Conservation (phyloP, 1,140 invertebrate genomes). For the Apis florea region DNA sequence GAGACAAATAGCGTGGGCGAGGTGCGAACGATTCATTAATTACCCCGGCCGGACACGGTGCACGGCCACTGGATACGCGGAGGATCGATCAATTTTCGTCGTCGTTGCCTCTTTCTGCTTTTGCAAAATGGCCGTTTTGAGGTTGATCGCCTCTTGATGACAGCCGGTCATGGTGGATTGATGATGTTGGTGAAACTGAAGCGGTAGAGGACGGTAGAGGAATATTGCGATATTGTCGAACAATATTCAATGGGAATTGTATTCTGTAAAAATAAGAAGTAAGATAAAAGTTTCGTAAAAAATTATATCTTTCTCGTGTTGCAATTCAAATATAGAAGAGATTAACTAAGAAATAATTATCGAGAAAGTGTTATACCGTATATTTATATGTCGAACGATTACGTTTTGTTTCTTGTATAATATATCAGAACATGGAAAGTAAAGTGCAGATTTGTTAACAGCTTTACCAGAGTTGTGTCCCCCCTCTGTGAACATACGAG, state of each 20-base stretch:
- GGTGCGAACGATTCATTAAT: constrained; percentile 69
- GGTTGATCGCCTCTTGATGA: not conserved
- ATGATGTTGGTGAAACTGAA: constrained; percentile 14
- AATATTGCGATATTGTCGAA: too few relatives aligned
- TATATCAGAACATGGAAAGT: not conserved
- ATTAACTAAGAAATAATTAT: too few relatives aligned
- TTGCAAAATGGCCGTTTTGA: constrained; percentile 16
- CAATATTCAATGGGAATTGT: too few relatives aligned
- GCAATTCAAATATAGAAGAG: too few relatives aligned
- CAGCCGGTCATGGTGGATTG: not conserved
- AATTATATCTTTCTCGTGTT: too few relatives aligned
- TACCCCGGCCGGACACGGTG: constrained; percentile 42
- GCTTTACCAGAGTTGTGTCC: not conserved
- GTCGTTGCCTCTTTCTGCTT: constrained; percentile 4
- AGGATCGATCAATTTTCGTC: constrained; percentile 37
- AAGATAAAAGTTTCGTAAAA: too few relatives aligned
- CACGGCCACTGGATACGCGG: constrained; percentile 20
- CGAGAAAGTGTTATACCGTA: too few relatives aligned
- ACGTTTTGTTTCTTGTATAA: not conserved
- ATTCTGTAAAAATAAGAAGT: too few relatives aligned
- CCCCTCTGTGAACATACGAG: not conserved
- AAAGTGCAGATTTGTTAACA: constrained; percentile 5
- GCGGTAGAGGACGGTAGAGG: not conserved
- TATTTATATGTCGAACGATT: not conserved
- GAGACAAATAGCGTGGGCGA: constrained; percentile 64